Evolutionary conservation across 2,113 vertebrate genomes (phyloP).

Genomic region (Prionailurus viverrinus): DNA sequence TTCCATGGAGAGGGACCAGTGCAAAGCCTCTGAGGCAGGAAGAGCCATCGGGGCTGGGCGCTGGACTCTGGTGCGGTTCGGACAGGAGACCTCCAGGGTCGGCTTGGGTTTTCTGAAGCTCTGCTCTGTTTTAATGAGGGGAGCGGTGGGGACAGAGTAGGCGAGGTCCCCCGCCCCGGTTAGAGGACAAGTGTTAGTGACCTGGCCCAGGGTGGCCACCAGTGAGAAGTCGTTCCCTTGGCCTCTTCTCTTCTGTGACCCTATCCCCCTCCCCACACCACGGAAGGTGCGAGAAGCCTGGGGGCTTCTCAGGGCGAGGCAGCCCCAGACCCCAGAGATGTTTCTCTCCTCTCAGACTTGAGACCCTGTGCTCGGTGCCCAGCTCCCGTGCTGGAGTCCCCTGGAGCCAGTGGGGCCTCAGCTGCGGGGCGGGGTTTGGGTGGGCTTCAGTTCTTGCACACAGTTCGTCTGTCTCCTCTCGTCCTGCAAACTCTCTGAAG

Average conservation of each 20-base stretch:
- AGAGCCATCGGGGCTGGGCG: fast-evolving
- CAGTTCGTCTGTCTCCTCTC: background rate
- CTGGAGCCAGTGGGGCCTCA: background rate
- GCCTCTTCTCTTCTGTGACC: background rate
- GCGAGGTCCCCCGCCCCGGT: background rate
- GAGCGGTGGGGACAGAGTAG: fast-evolving
- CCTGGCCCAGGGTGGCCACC: background rate
- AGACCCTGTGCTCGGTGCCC: fast-evolving
- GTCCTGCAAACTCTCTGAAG: too few relatives aligned
- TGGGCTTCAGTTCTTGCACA: background rate
- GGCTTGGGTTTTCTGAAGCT: background rate
- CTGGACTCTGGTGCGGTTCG: background rate
- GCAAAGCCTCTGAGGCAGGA: background rate
- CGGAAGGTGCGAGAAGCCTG: background rate
- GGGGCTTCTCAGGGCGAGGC: background rate
- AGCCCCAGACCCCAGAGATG: background rate
- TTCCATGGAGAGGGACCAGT: too few relatives aligned
- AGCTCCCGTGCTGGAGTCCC: background rate
- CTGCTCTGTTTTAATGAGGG: fast-evolving
- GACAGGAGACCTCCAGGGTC: fast-evolving
- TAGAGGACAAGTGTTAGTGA: fast-evolving
- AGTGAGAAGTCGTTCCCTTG: background rate
- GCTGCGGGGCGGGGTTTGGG: background rate
- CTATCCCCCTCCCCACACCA: fast-evolving
- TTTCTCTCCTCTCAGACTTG: background rate